phyloP scores from a whole-genome alignment of 2,888 invertebrate genomes.

The Bibio marci region DNA sequence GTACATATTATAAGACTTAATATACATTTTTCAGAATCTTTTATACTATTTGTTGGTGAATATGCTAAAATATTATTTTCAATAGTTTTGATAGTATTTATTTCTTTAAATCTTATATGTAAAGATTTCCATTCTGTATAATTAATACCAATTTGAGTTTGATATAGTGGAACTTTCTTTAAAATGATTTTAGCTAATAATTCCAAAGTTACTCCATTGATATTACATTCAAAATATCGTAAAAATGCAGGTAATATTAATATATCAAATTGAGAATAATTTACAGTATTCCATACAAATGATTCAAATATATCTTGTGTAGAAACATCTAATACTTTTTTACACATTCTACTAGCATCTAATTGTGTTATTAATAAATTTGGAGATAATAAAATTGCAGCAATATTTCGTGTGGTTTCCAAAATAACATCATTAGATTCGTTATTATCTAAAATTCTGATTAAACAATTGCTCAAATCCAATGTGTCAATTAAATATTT shows the following conservation, averaged over 20 bases:
- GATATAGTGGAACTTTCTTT: constrained; percentile 29
- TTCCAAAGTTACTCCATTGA: constrained; percentile 37
- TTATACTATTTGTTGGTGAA: constrained; percentile 18
- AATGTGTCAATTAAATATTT: constrained; percentile 31
- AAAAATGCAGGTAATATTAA: constrained; percentile 51
- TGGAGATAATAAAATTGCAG: constrained; percentile 39
- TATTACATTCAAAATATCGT: constrained; percentile 36
- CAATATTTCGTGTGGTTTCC: constrained; percentile 33
- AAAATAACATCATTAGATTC: background rate
- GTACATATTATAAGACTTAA: constrained; percentile 18
- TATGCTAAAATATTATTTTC: constrained; percentile 25
- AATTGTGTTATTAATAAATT: constrained; percentile 52
- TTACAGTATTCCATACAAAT: constrained; percentile 46
- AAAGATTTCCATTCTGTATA: constrained; percentile 47
- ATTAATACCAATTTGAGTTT: too few relatives aligned
- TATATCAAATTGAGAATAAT: constrained; percentile 53
- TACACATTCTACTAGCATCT: constrained; percentile 48
- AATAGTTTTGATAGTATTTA: constrained; percentile 17
- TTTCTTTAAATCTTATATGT: constrained; percentile 36
- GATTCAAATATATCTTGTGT: constrained; percentile 39
- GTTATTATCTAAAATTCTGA: constrained; percentile 1
- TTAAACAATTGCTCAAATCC: constrained; percentile 1
- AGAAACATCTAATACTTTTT: constrained; percentile 40
- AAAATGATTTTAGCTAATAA: constrained; percentile 48
- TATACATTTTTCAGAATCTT: constrained; percentile 26